Percentiles rank a stretch among this genome's conserved stretches.
Conservation (phyloP, 2,797 vertebrate genomes). For the Oreochromis mossambicus region DNA sequence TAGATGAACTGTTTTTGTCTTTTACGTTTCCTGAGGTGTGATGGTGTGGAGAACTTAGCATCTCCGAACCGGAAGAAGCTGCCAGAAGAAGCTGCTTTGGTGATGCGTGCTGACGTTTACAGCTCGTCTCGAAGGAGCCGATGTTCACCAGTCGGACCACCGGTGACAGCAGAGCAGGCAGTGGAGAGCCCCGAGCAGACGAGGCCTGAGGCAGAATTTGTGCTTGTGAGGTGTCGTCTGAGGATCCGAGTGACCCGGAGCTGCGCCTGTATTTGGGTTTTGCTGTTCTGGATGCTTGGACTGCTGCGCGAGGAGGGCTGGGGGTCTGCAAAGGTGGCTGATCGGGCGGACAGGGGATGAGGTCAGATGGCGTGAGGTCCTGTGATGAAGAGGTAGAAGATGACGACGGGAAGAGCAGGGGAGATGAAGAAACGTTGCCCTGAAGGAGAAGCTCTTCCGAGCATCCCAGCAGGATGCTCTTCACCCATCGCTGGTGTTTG, state of each 20-base stretch:
- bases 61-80: neutral
- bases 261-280: neutral
- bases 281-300: neutral
- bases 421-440: neutral
- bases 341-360: neutral
- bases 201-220: neutral
- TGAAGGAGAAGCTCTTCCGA: slow-evolving; percentile 30
- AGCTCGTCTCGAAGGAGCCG: neutral
- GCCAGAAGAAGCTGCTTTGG: rapidly evolving
- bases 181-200: neutral
- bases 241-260: neutral
- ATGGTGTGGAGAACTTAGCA: neutral
- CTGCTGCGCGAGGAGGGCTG: neutral
- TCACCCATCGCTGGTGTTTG: slow-evolving; percentile 72
- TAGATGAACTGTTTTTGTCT: rapidly evolving
- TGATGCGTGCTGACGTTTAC: neutral
- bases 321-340: neutral
- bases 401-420: slow-evolving; percentile 25
- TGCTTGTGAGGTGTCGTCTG: neutral
- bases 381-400: slow-evolving; percentile 48
- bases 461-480: slow-evolving; percentile 70
- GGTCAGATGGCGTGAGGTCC: slow-evolving; percentile 59
- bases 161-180: neutral
- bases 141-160: slow-evolving; percentile 16
- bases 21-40: neutral